Percentiles rank a stretch among this genome's conserved stretches.
These are phyloP conservation scores for Trichacis sp. DNA, from an alignment of 2,888 invertebrate genomes.

Conservation along the genomic window DNA sequence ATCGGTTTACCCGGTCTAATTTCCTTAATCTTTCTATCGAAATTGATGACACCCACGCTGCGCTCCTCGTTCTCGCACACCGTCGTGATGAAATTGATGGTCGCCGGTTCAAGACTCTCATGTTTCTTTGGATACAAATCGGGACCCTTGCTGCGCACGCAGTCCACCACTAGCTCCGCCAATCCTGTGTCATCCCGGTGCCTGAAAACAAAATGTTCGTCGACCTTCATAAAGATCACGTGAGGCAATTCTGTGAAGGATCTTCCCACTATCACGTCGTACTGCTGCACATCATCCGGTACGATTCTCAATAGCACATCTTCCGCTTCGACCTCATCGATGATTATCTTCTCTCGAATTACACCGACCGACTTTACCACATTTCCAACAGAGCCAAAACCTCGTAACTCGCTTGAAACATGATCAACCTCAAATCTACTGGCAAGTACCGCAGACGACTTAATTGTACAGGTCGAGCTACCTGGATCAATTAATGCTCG, in stretches of 20 bases:
- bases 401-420: constrained; percentile 14
- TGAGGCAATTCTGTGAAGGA: constrained; percentile 19
- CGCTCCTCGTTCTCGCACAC: too few relatives aligned
- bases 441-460: constrained; percentile 24
- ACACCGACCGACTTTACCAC: constrained; percentile 28
- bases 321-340: constrained; percentile 35
- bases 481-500: constrained; percentile 35
- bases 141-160: too few relatives aligned
- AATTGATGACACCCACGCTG: too few relatives aligned
- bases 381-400: constrained; percentile 26
- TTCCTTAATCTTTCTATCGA: too few relatives aligned
- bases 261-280: constrained; percentile 14
- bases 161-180: too few relatives aligned
- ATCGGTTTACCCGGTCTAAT: too few relatives aligned
- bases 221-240: constrained; percentile 15
- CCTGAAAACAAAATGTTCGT: constrained; percentile 12
- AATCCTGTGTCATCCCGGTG: neutral
- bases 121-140: too few relatives aligned
- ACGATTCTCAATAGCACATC: constrained; percentile 22
- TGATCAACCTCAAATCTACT: constrained; percentile 11
- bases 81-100: too few relatives aligned
- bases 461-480: constrained; percentile 43
- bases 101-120: too few relatives aligned
- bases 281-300: constrained; percentile 10
- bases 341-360: constrained; percentile 15